Conservation (phyloP, 2,888 invertebrate species). For the Ormyrus thymus region DNA sequence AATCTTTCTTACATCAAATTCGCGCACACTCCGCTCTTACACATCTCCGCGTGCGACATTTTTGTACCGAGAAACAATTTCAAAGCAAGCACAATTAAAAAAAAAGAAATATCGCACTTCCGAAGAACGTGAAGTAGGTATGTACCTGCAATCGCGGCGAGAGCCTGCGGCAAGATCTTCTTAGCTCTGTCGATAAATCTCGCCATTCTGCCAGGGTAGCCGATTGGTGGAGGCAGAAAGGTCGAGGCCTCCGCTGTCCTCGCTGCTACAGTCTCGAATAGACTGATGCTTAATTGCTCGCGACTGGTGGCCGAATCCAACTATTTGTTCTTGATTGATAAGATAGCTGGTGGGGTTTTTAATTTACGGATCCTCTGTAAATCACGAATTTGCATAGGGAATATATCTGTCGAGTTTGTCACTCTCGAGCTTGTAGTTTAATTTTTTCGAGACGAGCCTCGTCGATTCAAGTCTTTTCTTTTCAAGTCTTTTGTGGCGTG, state of each 20-base stretch:
- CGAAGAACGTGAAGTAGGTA: background rate
- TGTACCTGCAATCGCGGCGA: conserved; percentile 48
- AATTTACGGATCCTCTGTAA: background rate
- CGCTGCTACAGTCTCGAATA: background rate
- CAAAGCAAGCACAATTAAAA: too few species aligned
- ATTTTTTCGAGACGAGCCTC: too few species aligned
- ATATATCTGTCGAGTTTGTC: too few species aligned
- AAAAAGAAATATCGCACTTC: too few species aligned
- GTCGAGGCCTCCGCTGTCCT: conserved; percentile 20
- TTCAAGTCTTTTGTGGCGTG: too few species aligned
- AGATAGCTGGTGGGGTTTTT: conserved; percentile 31
- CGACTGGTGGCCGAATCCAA: background rate
- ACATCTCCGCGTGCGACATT: too few species aligned
- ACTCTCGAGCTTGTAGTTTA: too few species aligned
- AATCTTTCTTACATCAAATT: too few species aligned
- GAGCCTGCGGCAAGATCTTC: conserved; percentile 29
- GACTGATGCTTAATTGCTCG: conserved; percentile 10
- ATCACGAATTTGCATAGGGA: background rate
- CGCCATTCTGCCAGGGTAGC: background rate
- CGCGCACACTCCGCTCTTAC: too few species aligned
- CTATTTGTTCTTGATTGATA: conserved; percentile 40
- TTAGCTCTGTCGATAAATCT: conserved; percentile 1
- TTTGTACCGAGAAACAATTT: too few species aligned
- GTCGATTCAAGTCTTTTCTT: too few species aligned
- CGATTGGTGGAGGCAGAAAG: background rate